A percentile compares a stretch with the other conserved stretches of the same genome.
phyloP scores from a whole-genome alignment of 1,140 invertebrate species.

The Kradibia gibbosae region DNA sequence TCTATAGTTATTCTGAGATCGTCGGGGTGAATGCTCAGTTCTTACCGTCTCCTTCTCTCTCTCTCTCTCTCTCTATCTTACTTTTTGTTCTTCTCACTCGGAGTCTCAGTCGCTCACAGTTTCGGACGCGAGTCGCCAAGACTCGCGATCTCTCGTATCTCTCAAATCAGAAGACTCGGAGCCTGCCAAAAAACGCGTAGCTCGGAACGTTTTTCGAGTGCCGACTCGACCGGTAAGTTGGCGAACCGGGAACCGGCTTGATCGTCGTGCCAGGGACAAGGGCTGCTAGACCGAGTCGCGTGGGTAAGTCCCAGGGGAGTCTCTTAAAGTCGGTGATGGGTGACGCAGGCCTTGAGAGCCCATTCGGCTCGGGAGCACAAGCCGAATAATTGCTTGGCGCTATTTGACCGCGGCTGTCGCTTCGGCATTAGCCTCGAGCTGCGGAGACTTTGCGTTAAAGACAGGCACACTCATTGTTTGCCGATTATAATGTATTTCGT shows the following conservation, averaged over 20 bases:
- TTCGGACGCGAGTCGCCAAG: not conserved
- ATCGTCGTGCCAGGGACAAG: too few relatives aligned
- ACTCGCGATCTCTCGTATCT: not conserved
- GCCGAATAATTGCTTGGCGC: too few relatives aligned
- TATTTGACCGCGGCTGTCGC: too few relatives aligned
- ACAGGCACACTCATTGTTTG: too few relatives aligned
- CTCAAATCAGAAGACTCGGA: not conserved
- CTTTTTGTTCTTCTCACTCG: not conserved
- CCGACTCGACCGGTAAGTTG: not conserved
- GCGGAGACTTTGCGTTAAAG: too few relatives aligned
- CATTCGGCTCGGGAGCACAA: too few relatives aligned
- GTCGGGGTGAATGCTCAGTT: conserved; percentile 64
- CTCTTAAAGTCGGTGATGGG: too few relatives aligned
- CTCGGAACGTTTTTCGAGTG: not conserved
- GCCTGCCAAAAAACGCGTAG: not conserved
- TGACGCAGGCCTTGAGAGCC: too few relatives aligned
- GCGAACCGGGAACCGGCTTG: not conserved
- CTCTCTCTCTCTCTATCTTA: not conserved
- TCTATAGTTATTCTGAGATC: conserved; percentile 66
- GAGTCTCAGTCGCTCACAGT: not conserved
- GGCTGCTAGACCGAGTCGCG: not conserved
- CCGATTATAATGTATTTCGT: too few relatives aligned
- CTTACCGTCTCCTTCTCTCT: not conserved
- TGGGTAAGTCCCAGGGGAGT: too few relatives aligned
- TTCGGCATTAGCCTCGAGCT: too few relatives aligned